Percentiles rank a stretch among this genome's conserved stretches.
Conservation (phyloP, 1,140 invertebrate genomes). For the Drosophila kanapiae region DNA sequence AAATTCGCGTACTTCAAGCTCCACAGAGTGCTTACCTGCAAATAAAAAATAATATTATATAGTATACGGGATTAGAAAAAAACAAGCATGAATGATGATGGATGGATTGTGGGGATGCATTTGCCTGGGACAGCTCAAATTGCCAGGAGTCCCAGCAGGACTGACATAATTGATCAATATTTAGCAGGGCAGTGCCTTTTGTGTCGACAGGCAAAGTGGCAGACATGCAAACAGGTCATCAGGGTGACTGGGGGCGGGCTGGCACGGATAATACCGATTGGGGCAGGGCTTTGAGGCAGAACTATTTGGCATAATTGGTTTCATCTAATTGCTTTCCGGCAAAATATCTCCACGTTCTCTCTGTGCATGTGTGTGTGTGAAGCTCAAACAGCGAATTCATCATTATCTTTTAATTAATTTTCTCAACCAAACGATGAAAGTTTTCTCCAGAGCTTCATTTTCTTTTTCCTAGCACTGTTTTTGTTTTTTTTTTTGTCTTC, state of each 20-base stretch:
- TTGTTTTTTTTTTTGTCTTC: slow-evolving; percentile 20
- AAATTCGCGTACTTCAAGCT: slow-evolving; percentile 30
- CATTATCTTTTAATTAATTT: slow-evolving; percentile 84
- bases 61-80: slow-evolving; percentile 50
- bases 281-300: slow-evolving; percentile 13
- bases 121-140: slow-evolving; percentile 45
- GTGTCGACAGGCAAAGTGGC: slow-evolving; percentile 70
- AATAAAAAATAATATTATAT: slow-evolving; percentile 32
- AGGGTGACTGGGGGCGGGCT: slow-evolving; percentile 24
- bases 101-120: slow-evolving; percentile 48
- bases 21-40: slow-evolving; percentile 65
- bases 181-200: slow-evolving; percentile 56
- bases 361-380: slow-evolving; percentile 8
- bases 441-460: slow-evolving; percentile 47
- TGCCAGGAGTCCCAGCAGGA: slow-evolving; percentile 22
- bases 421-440: slow-evolving; percentile 58
- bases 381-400: slow-evolving; percentile 61
- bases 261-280: slow-evolving; percentile 40
- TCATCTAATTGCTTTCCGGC: slow-evolving; percentile 51
- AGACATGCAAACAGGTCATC: slow-evolving; percentile 76
- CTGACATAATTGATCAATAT: slow-evolving; percentile 73
- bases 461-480: slow-evolving; percentile 24
- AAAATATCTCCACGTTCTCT: slow-evolving; percentile 37
- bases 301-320: slow-evolving; percentile 54
- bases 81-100: slow-evolving; percentile 19